Percentiles rank a stretch among this genome's conserved stretches.
Evolutionary conservation across 2,888 invertebrate species (phyloP).

Genomic region (Philhelius pedissequus): DNA sequence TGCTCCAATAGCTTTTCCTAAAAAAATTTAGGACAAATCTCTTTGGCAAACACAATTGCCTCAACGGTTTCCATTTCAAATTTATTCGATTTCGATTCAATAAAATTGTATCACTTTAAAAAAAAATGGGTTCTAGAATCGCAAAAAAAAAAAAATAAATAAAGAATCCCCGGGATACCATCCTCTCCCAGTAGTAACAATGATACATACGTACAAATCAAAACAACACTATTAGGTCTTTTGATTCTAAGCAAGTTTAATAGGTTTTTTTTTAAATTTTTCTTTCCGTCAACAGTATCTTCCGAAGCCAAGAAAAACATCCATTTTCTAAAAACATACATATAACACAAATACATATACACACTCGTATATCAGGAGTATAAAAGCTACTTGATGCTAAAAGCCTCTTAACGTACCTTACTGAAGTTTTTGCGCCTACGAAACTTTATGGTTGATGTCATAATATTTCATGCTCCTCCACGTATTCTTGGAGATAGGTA

Average conservation of each 20-base stretch:
- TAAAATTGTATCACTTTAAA: too few relatives aligned
- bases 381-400: slow-evolving; percentile 43
- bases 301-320: not conserved
- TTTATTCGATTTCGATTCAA: too few relatives aligned
- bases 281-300: not conserved
- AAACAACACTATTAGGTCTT: not conserved
- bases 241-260: not conserved
- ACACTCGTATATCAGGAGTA: not conserved
- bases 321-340: not conserved
- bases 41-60: too few relatives aligned
- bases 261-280: not conserved
- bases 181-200: too few relatives aligned
- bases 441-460: slow-evolving; percentile 38
- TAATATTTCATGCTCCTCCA: slow-evolving; percentile 29
- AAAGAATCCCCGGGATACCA: too few relatives aligned
- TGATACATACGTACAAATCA: not conserved
- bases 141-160: too few relatives aligned
- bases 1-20: too few relatives aligned
- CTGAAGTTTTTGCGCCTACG: slow-evolving; percentile 40
- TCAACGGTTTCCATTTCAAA: too few relatives aligned
- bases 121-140: too few relatives aligned
- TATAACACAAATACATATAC: too few relatives aligned
- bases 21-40: too few relatives aligned
- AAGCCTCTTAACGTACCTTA: slow-evolving; percentile 37
- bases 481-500: not conserved